Evolutionary conservation across 1,140 invertebrate species (phyloP).

Genomic region (Micrasema longulum): DNA sequence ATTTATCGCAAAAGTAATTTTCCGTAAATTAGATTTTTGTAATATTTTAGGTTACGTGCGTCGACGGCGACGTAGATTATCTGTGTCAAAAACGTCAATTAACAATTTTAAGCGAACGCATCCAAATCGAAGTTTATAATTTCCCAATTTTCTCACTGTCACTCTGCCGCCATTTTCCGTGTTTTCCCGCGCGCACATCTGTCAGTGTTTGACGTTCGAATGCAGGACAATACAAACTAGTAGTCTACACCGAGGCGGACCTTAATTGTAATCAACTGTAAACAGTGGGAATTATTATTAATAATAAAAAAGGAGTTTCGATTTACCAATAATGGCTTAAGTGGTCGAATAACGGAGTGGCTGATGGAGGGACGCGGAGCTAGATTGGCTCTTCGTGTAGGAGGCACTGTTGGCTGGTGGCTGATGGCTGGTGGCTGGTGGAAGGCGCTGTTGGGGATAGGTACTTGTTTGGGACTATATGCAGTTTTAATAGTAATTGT

Average conservation of each 20-base stretch:
- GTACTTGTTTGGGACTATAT: slow-evolving; percentile 31
- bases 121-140: neutral
- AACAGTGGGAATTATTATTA: slow-evolving; percentile 55
- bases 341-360: slow-evolving; percentile 48
- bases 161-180: slow-evolving; percentile 26
- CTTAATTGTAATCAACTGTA: slow-evolving; percentile 55
- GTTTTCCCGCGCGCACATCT: slow-evolving; percentile 39
- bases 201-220: slow-evolving; percentile 45
- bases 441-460: neutral
- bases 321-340: slow-evolving; percentile 54
- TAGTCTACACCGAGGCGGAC: slow-evolving; percentile 45
- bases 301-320: slow-evolving; percentile 54
- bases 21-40: too few relatives aligned
- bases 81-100: neutral
- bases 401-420: slow-evolving; percentile 12
- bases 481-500: slow-evolving; percentile 51
- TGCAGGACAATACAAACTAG: slow-evolving; percentile 47
- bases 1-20: too few relatives aligned
- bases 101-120: slow-evolving; percentile 12
- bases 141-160: slow-evolving; percentile 21
- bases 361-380: slow-evolving; percentile 4
- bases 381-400: slow-evolving; percentile 23
- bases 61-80: neutral
- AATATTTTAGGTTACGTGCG: neutral
- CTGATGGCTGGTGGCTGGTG: neutral